These are phyloP conservation scores for Stenodera caucasica DNA, from an alignment of 2,888 invertebrate genomes.

Conservation along the genomic window DNA sequence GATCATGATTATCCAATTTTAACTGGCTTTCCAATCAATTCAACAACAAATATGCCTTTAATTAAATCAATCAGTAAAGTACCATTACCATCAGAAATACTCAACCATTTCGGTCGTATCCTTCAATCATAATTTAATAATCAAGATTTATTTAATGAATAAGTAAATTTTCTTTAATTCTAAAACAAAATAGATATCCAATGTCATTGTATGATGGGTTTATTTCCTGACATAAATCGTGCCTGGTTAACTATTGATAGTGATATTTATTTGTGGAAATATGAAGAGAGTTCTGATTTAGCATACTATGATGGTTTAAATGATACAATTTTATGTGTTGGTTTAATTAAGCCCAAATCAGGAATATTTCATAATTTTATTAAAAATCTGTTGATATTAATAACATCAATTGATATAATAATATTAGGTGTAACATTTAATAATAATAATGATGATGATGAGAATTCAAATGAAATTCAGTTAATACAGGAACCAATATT, in stretches of 20 bases:
- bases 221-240: conserved; percentile 93
- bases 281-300: conserved; percentile 92
- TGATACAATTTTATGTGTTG: conserved; percentile 93
- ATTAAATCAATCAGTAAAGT: conserved; percentile 80
- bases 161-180: conserved; percentile 16
- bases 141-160: conserved; percentile 8
- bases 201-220: conserved; percentile 94
- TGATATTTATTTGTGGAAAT: conserved; percentile 98
- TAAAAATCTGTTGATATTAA: conserved; percentile 85
- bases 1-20: conserved; percentile 89
- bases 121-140: conserved; percentile 54
- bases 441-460: conserved; percentile 57
- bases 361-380: conserved; percentile 90
- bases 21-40: conserved; percentile 63
- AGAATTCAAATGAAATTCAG: conserved; percentile 76
- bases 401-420: conserved; percentile 94
- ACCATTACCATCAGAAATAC: conserved; percentile 88
- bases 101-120: conserved; percentile 95
- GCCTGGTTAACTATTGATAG: conserved; percentile 98
- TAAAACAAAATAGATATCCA: conserved; percentile 75
- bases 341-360: conserved; percentile 83
- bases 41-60: conserved; percentile 72
- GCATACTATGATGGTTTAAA: conserved; percentile 96
- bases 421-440: conserved; percentile 75
- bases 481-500: conserved; percentile 94